A percentile compares a stretch with the other conserved stretches of the same genome.
These are phyloP conservation scores for Apogon hyalosoma DNA, from an alignment of 2,797 vertebrate species.

Conservation along the genomic window DNA sequence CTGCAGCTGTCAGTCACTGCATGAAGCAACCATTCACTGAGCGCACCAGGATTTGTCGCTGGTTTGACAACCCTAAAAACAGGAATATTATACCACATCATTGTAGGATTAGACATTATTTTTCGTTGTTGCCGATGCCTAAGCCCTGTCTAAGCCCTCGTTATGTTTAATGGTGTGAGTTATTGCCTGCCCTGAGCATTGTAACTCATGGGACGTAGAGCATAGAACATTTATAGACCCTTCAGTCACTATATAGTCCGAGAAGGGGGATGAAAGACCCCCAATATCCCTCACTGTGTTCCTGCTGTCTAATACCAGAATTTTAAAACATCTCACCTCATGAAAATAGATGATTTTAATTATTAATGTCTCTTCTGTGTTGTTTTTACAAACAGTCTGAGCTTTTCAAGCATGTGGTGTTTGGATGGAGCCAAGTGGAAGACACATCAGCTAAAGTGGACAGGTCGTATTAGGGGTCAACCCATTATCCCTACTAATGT, in stretches of 20 bases:
- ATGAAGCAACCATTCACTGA: slow-evolving; percentile 15
- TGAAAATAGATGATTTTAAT: slow-evolving; percentile 50
- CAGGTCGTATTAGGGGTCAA: slow-evolving; percentile 71
- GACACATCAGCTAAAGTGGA: slow-evolving; percentile 65
- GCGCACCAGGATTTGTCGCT: slow-evolving; percentile 35
- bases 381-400: slow-evolving; percentile 56
- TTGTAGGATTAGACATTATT: slow-evolving; percentile 75
- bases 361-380: slow-evolving; percentile 47
- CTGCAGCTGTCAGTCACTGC: slow-evolving; percentile 32
- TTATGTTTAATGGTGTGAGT: slow-evolving; percentile 87
- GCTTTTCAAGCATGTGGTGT: slow-evolving; percentile 44
- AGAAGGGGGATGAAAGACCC: slow-evolving; percentile 54
- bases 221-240: slow-evolving; percentile 80
- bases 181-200: slow-evolving; percentile 82
- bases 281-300: slow-evolving; percentile 51
- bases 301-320: slow-evolving; percentile 28
- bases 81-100: slow-evolving; percentile 60
- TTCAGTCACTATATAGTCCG: slow-evolving; percentile 66
- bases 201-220: slow-evolving; percentile 80
- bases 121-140: slow-evolving; percentile 74
- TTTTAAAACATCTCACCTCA: slow-evolving; percentile 54
- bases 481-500: slow-evolving; percentile 84
- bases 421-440: slow-evolving; percentile 36
- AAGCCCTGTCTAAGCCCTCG: slow-evolving; percentile 75
- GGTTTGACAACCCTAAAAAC: slow-evolving; percentile 39